phyloP scores from a whole-genome alignment of 2,113 vertebrate genomes.

The Ochotona curzoniae region DNA sequence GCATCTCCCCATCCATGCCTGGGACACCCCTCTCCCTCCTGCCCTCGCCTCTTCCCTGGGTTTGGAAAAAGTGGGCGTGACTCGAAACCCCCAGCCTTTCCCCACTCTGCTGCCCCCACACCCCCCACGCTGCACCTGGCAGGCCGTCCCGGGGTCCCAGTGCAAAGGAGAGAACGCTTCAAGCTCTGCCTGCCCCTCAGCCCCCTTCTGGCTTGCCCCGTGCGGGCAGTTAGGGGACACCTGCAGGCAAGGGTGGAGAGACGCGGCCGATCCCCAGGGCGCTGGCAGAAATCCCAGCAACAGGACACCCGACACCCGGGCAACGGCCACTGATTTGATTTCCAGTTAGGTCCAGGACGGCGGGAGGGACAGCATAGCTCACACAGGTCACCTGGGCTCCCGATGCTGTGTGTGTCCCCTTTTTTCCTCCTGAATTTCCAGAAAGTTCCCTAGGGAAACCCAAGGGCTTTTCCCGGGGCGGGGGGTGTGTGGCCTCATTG shows the following conservation, averaged over 20 bases:
- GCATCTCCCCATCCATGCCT: too few relatives aligned
- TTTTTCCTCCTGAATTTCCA: not conserved
- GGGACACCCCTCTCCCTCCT: too few relatives aligned
- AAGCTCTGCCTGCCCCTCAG: not conserved
- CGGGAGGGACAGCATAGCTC: not conserved
- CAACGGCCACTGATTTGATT: slow-evolving; percentile 17
- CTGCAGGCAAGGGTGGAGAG: too few relatives aligned
- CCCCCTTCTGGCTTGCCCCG: not conserved
- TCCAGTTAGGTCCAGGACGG: not conserved
- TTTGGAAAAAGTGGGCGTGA: not conserved
- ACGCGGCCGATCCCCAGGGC: not conserved
- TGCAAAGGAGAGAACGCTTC: not conserved
- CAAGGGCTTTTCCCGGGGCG: too few relatives aligned
- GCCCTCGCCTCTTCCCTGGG: not conserved
- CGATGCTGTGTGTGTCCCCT: not conserved
- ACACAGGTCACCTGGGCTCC: not conserved
- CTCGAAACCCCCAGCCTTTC: not conserved
- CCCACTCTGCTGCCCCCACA: not conserved
- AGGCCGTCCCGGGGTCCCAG: not conserved
- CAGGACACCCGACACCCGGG: not conserved
- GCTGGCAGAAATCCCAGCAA: slow-evolving; percentile 45
- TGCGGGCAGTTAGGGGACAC: too few relatives aligned
- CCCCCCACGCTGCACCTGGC: not conserved
- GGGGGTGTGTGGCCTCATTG: too few relatives aligned
- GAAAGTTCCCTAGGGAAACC: not conserved